phyloP scores from a whole-genome alignment of 2,797 vertebrate genomes.

The Vultur gryphus region DNA sequence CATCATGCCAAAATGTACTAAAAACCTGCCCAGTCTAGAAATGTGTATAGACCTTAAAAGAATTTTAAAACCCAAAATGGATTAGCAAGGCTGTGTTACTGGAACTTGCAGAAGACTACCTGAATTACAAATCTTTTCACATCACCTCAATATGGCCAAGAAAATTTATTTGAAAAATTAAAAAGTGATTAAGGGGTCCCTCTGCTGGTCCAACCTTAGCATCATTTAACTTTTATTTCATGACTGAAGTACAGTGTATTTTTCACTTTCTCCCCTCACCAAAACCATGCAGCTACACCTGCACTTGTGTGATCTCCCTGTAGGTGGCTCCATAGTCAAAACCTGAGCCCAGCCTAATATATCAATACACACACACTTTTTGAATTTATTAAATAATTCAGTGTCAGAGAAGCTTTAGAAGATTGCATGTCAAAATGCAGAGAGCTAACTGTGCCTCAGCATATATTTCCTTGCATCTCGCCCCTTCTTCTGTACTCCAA shows the following conservation, averaged over 20 bases:
- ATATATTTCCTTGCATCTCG: rapidly evolving
- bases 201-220: not conserved
- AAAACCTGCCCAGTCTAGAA: not conserved
- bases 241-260: not conserved
- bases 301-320: conserved; percentile 55
- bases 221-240: not conserved
- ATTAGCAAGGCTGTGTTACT: not conserved
- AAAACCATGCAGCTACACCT: not conserved
- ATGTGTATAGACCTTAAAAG: not conserved
- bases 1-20: not conserved
- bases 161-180: not conserved
- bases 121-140: not conserved
- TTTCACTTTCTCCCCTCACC: conserved; percentile 20
- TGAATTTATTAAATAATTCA: not conserved
- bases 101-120: not conserved
- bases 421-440: not conserved
- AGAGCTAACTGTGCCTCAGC: not conserved
- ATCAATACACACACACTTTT: not conserved
- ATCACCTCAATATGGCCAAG: not conserved
- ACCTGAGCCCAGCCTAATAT: not conserved
- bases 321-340: conserved; percentile 73
- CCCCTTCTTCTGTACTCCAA: conserved; percentile 8
- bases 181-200: not conserved
- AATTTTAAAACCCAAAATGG: not conserved
- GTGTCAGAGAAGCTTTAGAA: not conserved